These are phyloP conservation scores for Antheraea assamensis DNA, from an alignment of 2,888 invertebrate species.

Conservation along the genomic window DNA sequence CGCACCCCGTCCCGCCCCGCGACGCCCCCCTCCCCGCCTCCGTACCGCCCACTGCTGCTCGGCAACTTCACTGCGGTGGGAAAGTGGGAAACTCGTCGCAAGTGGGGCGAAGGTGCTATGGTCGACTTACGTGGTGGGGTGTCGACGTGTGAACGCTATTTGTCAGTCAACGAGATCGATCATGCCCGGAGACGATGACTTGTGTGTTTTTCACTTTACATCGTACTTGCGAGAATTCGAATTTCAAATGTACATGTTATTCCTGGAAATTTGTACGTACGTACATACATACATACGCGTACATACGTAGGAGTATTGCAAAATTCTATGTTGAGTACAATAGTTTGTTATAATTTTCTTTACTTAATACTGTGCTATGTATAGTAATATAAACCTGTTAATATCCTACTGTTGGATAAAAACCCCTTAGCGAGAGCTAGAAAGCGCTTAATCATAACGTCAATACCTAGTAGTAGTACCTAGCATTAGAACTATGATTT, in stretches of 20 bases:
- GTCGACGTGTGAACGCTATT: conserved; percentile 46
- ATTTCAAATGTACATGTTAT: not conserved
- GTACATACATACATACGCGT: not conserved
- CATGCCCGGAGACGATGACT: conserved; percentile 31
- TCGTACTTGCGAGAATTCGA: not conserved
- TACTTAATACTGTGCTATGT: not conserved
- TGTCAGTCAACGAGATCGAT: conserved; percentile 46
- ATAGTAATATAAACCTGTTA: not conserved
- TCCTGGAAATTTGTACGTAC: not conserved
- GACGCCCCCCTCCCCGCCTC: conserved; percentile 63
- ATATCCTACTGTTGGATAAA: not conserved
- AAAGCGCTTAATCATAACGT: not conserved
- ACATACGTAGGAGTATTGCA: not conserved
- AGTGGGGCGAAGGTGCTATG: conserved; percentile 59
- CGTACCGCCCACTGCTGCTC: conserved; percentile 63
- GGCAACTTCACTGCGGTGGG: conserved; percentile 67
- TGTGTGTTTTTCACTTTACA: conserved; percentile 21
- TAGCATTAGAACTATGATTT: not conserved
- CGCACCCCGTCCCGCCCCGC: conserved; percentile 58
- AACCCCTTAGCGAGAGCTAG: not conserved
- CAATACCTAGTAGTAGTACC: not conserved
- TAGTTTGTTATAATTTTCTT: not conserved
- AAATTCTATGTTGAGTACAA: not conserved
- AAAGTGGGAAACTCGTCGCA: conserved; percentile 71
- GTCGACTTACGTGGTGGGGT: conserved; percentile 52